Conservation (phyloP, 2,797 vertebrate genomes). For the Spondyliosoma cantharus region DNA sequence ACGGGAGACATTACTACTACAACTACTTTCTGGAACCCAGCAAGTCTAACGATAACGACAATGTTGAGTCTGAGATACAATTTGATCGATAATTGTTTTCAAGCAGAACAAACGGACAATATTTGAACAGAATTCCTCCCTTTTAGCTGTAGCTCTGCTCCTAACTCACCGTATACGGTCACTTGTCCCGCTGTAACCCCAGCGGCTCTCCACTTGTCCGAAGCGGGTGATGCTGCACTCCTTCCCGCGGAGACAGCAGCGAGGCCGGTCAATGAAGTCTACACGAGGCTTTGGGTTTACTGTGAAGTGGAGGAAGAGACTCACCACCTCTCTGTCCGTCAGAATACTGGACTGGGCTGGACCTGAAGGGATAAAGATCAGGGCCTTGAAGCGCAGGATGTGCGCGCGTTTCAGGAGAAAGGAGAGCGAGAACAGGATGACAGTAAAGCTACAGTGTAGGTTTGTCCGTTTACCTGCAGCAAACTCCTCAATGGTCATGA, state of each 20-base stretch:
- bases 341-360: constrained; percentile 90
- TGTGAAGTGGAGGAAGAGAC: constrained; percentile 98
- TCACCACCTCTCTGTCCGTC: constrained; percentile 94
- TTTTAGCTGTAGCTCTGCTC: neutral
- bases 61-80: too few species aligned
- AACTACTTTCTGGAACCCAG: too few species aligned
- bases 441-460: neutral
- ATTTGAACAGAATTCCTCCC: too few species aligned
- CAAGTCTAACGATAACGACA: too few species aligned
- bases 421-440: neutral
- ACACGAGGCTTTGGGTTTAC: constrained; percentile 98
- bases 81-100: too few species aligned
- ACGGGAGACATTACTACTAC: neutral
- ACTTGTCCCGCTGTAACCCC: constrained; percentile 98
- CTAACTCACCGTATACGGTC: constrained; percentile 91
- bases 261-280: constrained; percentile 95
- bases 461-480: constrained; percentile 89
- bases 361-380: constrained; percentile 69
- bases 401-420: neutral
- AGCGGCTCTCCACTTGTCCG: constrained; percentile 97
- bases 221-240: constrained; percentile 97
- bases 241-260: constrained; percentile 96
- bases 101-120: too few species aligned
- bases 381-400: neutral
- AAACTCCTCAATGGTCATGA: constrained; percentile 99